Base-by-base conservation (phyloP, 2,888 invertebrate genomes). In the Disparrhopalites patrizii region DNA sequence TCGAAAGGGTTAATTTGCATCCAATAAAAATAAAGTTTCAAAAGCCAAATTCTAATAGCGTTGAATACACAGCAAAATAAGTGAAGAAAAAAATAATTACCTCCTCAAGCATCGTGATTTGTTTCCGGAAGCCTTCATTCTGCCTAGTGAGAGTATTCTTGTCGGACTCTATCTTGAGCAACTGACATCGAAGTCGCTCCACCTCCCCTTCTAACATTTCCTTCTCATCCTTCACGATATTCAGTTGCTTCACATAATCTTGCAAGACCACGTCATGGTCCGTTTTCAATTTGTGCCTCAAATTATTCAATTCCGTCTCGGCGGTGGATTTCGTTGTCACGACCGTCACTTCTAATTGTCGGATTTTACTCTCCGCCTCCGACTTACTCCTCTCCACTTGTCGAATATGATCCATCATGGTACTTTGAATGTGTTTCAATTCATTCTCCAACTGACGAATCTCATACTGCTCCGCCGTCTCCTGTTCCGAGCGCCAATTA, bases 311-410 rank as follows among this genome's bases (percentile, higher is more conserved):
- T 15, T 67, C 68, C 33, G 74, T 73, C 28, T 74, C 74, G 1
- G 70, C 67, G 23, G 71, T 72, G 1, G 73, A 63, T 64, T 74
- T 73, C 1, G 60, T 52, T 0, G 73, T 71, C 8, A 69, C 62
- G 2, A 73, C 58, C 23, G 62, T 36, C 8, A 74, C 62, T 43
- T 70, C 69, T 2, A 74, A 28, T 30, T 69, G 65, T 18, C 69
- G 62, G 3, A 71, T 62, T 61, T 72, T 71, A 43, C 68, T 73
- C 36, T 75, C 75, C 8, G 73, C 74, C 23, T 75, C 74, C 15
- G 62, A 62, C 36, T 71, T 72, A 20, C 65, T 69, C 23, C 67
- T 70, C 50, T 75, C 74, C 1, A 73, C 38, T 5, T 55, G 43
- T 23, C 61, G 63, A 10, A 72, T 65, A 31, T 72, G 74, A 7